These are phyloP conservation scores for Platysternon megacephalum DNA, from an alignment of 2,113 vertebrate genomes.

Conservation along the genomic window DNA sequence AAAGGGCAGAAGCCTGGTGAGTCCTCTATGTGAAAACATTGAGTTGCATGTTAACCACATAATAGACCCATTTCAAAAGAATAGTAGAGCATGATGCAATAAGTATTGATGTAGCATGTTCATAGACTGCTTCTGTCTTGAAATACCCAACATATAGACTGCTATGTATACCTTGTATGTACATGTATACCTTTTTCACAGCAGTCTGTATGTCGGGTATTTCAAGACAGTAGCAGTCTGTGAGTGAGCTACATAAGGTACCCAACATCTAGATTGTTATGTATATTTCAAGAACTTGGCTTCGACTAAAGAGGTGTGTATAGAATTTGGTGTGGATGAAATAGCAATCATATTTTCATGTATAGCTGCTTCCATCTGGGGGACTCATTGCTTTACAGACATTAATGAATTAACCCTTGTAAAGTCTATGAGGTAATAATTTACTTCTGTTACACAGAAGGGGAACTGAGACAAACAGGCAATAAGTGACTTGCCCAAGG, in stretches of 20 bases:
- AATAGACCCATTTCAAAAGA: background rate
- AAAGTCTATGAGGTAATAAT: background rate
- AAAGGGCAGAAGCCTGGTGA: background rate
- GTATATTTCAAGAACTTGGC: background rate
- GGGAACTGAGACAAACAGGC: background rate
- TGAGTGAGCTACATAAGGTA: background rate
- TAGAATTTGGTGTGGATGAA: background rate
- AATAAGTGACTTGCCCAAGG: background rate
- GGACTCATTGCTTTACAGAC: background rate
- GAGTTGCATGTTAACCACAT: background rate
- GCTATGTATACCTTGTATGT: background rate
- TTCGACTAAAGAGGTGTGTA: background rate
- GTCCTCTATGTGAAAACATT: background rate
- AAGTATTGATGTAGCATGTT: background rate
- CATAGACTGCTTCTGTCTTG: background rate
- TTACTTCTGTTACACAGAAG: background rate
- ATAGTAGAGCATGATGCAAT: background rate
- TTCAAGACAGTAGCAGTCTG: no score
- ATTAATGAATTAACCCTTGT: background rate
- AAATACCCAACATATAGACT: background rate
- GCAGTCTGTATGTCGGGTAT: no score
- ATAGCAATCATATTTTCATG: fast-evolving
- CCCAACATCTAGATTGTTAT: background rate
- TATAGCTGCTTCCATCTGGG: background rate
- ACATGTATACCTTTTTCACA: background rate